Base-by-base conservation (phyloP, 2,888 invertebrate species). In the Drosophila mimica region DNA sequence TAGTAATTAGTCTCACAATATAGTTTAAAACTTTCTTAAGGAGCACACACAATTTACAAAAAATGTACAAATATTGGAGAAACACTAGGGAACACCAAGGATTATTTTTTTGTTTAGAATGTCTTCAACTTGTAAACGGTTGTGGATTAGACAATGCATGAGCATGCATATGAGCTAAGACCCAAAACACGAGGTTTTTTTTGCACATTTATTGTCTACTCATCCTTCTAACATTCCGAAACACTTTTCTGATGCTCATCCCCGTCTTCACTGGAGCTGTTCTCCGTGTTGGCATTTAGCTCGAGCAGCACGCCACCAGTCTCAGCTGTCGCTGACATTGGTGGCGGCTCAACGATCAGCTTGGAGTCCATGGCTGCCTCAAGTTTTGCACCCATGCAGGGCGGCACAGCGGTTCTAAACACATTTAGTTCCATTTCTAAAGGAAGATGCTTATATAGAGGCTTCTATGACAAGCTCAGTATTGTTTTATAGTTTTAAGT, bases 361-460 rank as follows among this genome's bases (percentile, higher is more conserved):
- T 90, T 91, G 8, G 91, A 86, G 63, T 78, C 74, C 70, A 89
- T 65, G 2, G 86, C 83, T 11, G 81, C 83, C 63, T 91, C 85
- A 63, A 90, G 63, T 57, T 80, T 87, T 5, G 72, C 76, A 53
- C 91, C 92, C 80, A 91, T 80, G 62, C 87, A 82, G 30, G 92
- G 91, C 64, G 91, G 90, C 61, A 91, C 84, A 48, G 82, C 73
- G 25, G 86, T 90, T 82, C 91, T 91, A 90, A 91, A 91, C 54
- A 91, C 82, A 80, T 89, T 92, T 69, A 91, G 79, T 70, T 90
- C 89, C 88, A 91, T 79, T 82, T 89, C 92, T 92, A 85, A 53
- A 60, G 52, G 40, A 63, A 65, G 46, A 56, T 52, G 52, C 69
- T 65, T 58, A 33, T 34, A 59, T 57, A 54, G 8, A 20, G 53